These are phyloP conservation scores for Cosmorhoe ocellata DNA, from an alignment of 2,888 invertebrate genomes.

Conservation along the genomic window DNA sequence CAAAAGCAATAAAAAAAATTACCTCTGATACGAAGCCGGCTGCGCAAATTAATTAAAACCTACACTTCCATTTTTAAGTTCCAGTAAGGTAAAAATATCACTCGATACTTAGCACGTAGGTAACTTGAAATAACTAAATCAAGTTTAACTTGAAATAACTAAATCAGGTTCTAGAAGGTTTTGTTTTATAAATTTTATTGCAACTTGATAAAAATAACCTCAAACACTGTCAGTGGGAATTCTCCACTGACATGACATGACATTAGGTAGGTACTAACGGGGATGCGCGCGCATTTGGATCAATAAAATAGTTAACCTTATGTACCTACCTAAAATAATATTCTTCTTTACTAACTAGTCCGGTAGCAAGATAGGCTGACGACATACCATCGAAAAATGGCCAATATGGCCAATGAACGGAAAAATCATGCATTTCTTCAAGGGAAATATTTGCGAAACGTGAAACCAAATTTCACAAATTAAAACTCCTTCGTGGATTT, in stretches of 20 bases:
- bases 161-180: too few species aligned
- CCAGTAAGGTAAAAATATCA: not conserved
- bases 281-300: slow-evolving; percentile 71
- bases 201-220: slow-evolving; percentile 47
- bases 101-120: not conserved
- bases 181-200: too few species aligned
- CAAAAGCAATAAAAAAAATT: not conserved
- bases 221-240: slow-evolving; percentile 42
- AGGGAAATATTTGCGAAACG: too few species aligned
- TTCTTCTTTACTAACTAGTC: too few species aligned
- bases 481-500: too few species aligned
- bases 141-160: too few species aligned
- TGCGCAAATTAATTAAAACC: not conserved
- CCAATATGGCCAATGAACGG: too few species aligned
- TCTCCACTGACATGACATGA: slow-evolving; percentile 57
- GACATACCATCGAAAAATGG: too few species aligned
- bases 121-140: not conserved
- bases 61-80: slow-evolving; percentile 4
- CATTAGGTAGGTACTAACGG: too few species aligned
- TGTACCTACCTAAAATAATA: slow-evolving; percentile 7
- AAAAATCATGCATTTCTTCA: too few species aligned
- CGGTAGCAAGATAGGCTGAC: too few species aligned
- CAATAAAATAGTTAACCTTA: slow-evolving; percentile 45
- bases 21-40: slow-evolving; percentile 14
- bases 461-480: too few species aligned